Evolutionary conservation across 2,888 invertebrate species (phyloP), one percentile per base, ranked within the genome.

Genomic region (Malthinus seriepunctatus): DNA sequence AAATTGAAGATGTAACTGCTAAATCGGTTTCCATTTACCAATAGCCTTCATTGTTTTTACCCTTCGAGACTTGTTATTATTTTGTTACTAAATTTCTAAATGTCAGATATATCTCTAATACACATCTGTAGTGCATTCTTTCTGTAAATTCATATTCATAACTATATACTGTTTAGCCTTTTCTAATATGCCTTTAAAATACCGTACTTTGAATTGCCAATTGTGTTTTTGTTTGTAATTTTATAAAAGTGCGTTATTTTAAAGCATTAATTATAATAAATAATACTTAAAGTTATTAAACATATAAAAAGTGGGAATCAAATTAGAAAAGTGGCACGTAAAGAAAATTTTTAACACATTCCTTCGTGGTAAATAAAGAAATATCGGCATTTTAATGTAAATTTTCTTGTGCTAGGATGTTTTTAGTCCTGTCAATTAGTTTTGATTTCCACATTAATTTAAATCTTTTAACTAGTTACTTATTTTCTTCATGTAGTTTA

Each of bases 361-460:
- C 54, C 60, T 60, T 48, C 51, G 45, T 52, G 60, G 55, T 60
- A 39, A 50, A 55, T 35, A 39, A 56, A 55, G 32, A 32, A 50
- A 15, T 44, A 51, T 50, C 47, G 51, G 51, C 47, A 51, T 60
- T 45, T 45, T 11, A 8, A 45, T 45, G 45, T 45, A 32, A 45
- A 45, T 42, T 42, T 42, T 42, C 39, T 58, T 45, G 45, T 55
- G 42, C 58, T 45, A 51, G 50, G 50, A 23, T 35, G 38, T 39
- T 54, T 46, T 59, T 59, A 38, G 50, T 53, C 60, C 56, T 45
- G 60, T 60, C 55, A 51, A 57, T 61, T 61, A 57, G 50, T 61
- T 60, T 61, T 61, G 61, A 61, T 61, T 61, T 61, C 61, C 61
- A 61, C 61, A 10, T 57, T 57, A 49, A 34, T 49, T 57, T 46